Evolutionary conservation across 2,113 vertebrate genomes (phyloP).

Genomic region (Aegithalos caudatus): DNA sequence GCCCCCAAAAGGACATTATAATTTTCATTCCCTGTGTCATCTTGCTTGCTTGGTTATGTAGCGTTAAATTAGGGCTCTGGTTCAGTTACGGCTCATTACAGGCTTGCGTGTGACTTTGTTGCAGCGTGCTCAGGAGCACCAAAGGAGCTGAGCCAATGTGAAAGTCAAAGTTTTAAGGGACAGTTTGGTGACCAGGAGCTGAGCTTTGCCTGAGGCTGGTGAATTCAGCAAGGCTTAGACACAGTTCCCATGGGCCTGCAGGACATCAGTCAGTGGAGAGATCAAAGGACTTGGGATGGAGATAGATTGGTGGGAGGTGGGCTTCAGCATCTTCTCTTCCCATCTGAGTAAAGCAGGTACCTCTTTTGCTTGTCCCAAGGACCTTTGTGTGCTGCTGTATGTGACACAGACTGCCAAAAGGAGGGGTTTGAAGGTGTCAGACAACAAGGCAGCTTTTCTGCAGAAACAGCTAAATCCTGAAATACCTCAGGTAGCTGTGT

Average conservation of each 20-base stretch:
- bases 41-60: constrained; percentile 34
- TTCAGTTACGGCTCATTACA: background rate
- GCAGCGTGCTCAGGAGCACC: background rate
- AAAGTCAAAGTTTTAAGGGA: background rate
- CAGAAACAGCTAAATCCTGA: constrained; percentile 16
- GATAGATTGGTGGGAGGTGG: background rate
- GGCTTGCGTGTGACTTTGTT: background rate
- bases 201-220: background rate
- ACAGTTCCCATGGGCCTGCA: background rate
- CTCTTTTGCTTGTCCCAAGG: background rate
- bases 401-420: background rate
- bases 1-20: constrained; percentile 12
- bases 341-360: background rate
- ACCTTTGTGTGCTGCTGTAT: background rate
- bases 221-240: background rate
- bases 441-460: background rate
- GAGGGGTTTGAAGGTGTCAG: background rate
- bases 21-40: constrained; percentile 19
- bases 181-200: background rate
- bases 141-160: background rate
- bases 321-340: background rate
- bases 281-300: background rate
- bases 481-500: constrained; percentile 13
- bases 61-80: constrained; percentile 46
- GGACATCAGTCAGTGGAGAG: background rate